Base-by-base conservation (phyloP, 1,140 invertebrate species). In the Archegozetes longisetosus region DNA sequence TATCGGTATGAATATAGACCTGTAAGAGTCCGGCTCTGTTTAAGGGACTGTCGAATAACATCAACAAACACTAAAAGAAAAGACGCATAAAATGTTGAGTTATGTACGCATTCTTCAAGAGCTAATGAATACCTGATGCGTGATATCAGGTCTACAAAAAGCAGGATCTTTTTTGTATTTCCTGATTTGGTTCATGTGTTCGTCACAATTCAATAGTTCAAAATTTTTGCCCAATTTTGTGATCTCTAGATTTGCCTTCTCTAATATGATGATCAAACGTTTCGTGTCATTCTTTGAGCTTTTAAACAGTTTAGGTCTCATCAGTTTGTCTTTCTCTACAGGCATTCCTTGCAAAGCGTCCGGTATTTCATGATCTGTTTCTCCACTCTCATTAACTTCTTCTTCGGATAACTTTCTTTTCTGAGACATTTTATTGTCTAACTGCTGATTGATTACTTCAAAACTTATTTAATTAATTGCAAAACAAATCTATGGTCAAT, bases 1-100 rank as follows among this genome's bases (percentile, higher is more conserved):
- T 87, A 67, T 85, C 86, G 46, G 95, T 98, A 65, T 90, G 88
- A 62, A 99, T 80, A 70, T 94, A 99, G 0, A 99, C 89, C 73
- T 82, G 78, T 20, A 80, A 69, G 6, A 78, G 57, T 50, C 76
- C 77, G 23, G 76, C 76, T 67, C 78, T 66, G 68, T 80, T 98
- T 17, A 98, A 73, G 0, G 94, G 93, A 67, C 88, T 94, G 69
- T 98, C 93, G 74, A 97, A 82, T 40, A 98, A 75, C 92, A 96
- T 97, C 0, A 97, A 62, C 51, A 81, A 68, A 67, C 79, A 81
- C 72, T 78, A 56, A 60, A 67, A n/a, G n/a, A n/a, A n/a, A n/a
- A 68, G 60, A 53, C 61, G 48, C 59, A 40, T 28, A 22, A 63
- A 23, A 49, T 17, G 2, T 20, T 9, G n/a, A 58, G 54, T 46